phyloP scores from a whole-genome alignment of 1,140 invertebrate genomes.

The Anagrus nilaparvatae region DNA sequence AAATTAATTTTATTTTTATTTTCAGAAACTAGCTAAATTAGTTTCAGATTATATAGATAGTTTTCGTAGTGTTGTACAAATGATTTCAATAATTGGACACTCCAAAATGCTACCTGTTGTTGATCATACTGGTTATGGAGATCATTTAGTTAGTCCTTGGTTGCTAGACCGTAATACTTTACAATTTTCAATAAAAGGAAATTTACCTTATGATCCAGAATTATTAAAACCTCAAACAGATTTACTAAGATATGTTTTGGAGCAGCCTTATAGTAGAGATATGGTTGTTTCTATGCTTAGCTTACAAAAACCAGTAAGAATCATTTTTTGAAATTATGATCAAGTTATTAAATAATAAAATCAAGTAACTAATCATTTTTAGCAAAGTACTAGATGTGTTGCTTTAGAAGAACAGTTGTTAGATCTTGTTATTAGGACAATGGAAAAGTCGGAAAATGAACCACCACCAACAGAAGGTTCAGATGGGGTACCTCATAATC shows the following conservation, averaged over 20 bases:
- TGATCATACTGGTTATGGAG: slow-evolving; percentile 81
- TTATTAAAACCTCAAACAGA: slow-evolving; percentile 82
- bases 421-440: slow-evolving; percentile 80
- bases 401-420: slow-evolving; percentile 89
- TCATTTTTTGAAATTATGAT: not conserved
- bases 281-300: slow-evolving; percentile 93
- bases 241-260: slow-evolving; percentile 79
- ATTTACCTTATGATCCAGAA: slow-evolving; percentile 83
- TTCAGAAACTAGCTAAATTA: slow-evolving; percentile 71
- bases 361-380: slow-evolving; percentile 10
- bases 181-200: slow-evolving; percentile 83
- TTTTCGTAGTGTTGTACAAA: slow-evolving; percentile 85
- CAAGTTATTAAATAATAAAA: not conserved
- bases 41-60: slow-evolving; percentile 84
- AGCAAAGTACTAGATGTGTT: slow-evolving; percentile 81
- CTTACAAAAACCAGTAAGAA: slow-evolving; percentile 70
- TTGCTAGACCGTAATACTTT: slow-evolving; percentile 76
- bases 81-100: slow-evolving; percentile 87
- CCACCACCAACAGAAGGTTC: slow-evolving; percentile 43
- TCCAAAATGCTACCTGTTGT: slow-evolving; percentile 87
- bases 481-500: slow-evolving; percentile 59
- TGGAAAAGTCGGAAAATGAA: slow-evolving; percentile 79
- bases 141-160: slow-evolving; percentile 85
- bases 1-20: slow-evolving; percentile 11
- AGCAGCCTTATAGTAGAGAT: slow-evolving; percentile 91